phyloP scores from a whole-genome alignment of 2,888 invertebrate genomes.

The Drosophila neotestacea region DNA sequence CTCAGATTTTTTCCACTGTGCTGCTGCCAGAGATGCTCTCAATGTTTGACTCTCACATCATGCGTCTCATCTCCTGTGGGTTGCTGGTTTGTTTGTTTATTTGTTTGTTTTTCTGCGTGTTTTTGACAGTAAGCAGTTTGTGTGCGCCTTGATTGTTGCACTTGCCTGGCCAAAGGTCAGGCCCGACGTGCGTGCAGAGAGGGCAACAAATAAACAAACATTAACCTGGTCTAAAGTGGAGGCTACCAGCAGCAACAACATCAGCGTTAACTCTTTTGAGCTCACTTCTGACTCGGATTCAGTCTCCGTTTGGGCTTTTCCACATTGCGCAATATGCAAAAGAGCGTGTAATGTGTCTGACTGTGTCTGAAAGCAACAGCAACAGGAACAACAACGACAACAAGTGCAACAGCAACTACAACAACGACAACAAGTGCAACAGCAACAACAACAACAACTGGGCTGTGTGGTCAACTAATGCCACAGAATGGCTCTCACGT shows the following conservation, averaged over 20 bases:
- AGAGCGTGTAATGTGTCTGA: conserved; percentile 70
- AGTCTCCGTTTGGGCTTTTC: conserved; percentile 39
- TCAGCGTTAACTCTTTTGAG: conserved; percentile 61
- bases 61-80: conserved; percentile 38
- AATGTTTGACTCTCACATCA: conserved; percentile 27
- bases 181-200: conserved; percentile 40
- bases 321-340: conserved; percentile 74
- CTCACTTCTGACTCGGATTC: conserved; percentile 30
- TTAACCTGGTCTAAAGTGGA: conserved; percentile 56
- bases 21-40: conserved; percentile 2
- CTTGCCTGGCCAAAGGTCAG: conserved; percentile 71
- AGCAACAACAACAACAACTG: conserved; percentile 45
- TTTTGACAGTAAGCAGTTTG: conserved; percentile 79
- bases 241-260: conserved; percentile 11
- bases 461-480: conserved; percentile 71
- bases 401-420: background rate
- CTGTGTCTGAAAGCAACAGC: conserved; percentile 43
- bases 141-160: conserved; percentile 79
- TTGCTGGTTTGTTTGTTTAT: conserved; percentile 51
- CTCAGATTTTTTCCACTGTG: conserved; percentile 33
- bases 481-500: conserved; percentile 67
- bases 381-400: background rate
- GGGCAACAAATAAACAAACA: conserved; percentile 74
- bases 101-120: conserved; percentile 67
- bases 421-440: conserved; percentile 3